Evolutionary conservation across 2,888 invertebrate species (phyloP), one percentile per base, ranked within the genome.

Genomic region (Biston stratarius): DNA sequence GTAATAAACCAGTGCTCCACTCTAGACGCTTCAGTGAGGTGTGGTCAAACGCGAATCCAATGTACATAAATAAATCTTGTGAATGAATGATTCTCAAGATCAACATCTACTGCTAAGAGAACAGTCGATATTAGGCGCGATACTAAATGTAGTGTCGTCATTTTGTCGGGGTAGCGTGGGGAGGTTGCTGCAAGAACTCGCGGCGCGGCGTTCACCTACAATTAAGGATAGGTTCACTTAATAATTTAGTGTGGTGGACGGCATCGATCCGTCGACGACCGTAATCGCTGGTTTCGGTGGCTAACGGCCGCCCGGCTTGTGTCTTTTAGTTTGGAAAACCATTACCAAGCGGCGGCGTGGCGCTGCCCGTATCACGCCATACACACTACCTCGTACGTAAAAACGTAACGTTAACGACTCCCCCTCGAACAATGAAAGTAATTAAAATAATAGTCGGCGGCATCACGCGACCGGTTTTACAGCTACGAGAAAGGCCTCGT

Each of bases 371-470:
- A 5, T 42, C 42, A 33, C 42, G 33, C 24, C 12, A 40, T 6
- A 33, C 75, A 79, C 76, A 81, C 79, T 80, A 77, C 79, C 77
- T 82, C 79, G 78, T 81, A 77, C 80, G 38, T 52, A 81, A 83
- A 82, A 82, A 82, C 78, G 72, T 82, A 85, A 84, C 79, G 80
- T 77, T 83, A 89, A 86, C 86, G 85, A 86, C 49, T 49, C 59
- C 83, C 86, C 86, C 80, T 74, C 81, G 76, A 83, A 88, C 86
- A 85, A 86, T 84, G 85, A 88, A 90, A 88, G 88, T 91, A 91
- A 92, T 92, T 92, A 92, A 92, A 92, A 90, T 90, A 91, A 92
- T 90, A 90, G 89, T 86, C 79, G 77, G 79, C 83, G 81, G 83
- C 82, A 85, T 87, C 92, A 92, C 91, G 92, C 92, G 77, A 92